These are phyloP conservation scores for Grammomys surdaster DNA, from an alignment of 2,113 vertebrate genomes.

Conservation along the genomic window DNA sequence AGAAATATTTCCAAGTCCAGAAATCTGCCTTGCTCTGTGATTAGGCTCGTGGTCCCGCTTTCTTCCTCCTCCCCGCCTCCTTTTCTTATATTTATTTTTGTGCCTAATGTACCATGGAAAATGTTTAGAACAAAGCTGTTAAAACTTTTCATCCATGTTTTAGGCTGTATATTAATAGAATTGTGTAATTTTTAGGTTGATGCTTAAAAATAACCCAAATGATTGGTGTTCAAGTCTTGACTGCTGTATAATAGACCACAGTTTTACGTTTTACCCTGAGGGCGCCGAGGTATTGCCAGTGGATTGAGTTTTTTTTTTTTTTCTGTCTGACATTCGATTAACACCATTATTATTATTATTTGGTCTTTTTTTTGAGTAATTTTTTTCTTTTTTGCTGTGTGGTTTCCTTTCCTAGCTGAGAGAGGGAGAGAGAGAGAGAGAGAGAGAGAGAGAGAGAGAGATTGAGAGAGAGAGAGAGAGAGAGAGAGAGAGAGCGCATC, in stretches of 20 bases:
- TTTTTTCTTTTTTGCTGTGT: conserved; percentile 40
- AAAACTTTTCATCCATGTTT: conserved; percentile 40
- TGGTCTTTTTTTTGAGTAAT: conserved; percentile 20
- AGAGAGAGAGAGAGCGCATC: neutral
- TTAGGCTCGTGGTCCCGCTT: neutral
- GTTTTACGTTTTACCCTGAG: conserved; percentile 68
- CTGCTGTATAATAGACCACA: neutral
- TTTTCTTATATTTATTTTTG: neutral
- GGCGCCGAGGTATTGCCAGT: neutral
- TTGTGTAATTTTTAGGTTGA: conserved; percentile 48
- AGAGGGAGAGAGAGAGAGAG: neutral
- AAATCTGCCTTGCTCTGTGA: neutral
- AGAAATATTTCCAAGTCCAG: neutral
- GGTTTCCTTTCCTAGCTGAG: conserved; percentile 14
- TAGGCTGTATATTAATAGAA: conserved; percentile 40
- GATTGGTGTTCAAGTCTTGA: neutral
- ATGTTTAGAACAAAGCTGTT: conserved; percentile 59
- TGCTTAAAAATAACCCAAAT: conserved; percentile 22
- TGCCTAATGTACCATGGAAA: conserved; percentile 9
- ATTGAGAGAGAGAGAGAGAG: too few relatives aligned
- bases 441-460: too few relatives aligned
- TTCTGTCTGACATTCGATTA: conserved; percentile 38
- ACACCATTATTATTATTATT: neutral
- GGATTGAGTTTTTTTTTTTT: conserved; percentile 32
- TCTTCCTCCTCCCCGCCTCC: neutral